Evolutionary conservation across 2,888 invertebrate genomes (phyloP).

Genomic region (Crepidodera aurea): DNA sequence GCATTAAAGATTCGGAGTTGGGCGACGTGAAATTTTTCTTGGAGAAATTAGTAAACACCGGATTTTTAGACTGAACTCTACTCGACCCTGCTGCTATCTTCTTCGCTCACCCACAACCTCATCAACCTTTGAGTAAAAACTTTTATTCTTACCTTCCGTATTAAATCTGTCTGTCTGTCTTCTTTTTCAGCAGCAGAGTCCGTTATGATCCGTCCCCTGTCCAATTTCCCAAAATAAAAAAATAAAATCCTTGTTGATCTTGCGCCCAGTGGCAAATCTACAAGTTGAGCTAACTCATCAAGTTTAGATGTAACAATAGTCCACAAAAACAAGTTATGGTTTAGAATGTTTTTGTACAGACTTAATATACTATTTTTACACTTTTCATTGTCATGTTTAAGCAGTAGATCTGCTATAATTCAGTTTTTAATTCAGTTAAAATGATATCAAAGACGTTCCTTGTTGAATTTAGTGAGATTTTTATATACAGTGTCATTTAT

Average conservation of each 20-base stretch:
- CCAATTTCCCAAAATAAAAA: not conserved
- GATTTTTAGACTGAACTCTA: slow-evolving; percentile 86
- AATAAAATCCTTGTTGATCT: not conserved
- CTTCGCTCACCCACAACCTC: slow-evolving; percentile 70
- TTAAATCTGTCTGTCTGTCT: slow-evolving; percentile 46
- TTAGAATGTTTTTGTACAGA: too few relatives aligned
- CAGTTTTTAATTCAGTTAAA: too few relatives aligned
- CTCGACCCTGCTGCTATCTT: slow-evolving; percentile 67
- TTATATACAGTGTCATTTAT: too few relatives aligned
- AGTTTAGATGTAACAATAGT: too few relatives aligned
- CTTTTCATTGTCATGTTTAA: too few relatives aligned
- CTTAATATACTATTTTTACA: too few relatives aligned
- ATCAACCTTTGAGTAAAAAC: slow-evolving; percentile 74
- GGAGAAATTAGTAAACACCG: slow-evolving; percentile 94
- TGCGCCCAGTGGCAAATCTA: not conserved
- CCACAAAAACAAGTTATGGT: too few relatives aligned
- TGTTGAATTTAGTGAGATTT: too few relatives aligned
- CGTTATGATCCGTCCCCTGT: slow-evolving; percentile 54
- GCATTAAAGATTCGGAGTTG: slow-evolving; percentile 93
- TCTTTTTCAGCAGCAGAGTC: slow-evolving; percentile 59
- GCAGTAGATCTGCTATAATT: too few relatives aligned
- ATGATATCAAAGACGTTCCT: too few relatives aligned
- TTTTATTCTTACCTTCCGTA: slow-evolving; percentile 70
- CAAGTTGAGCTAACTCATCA: too few relatives aligned
- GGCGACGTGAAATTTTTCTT: slow-evolving; percentile 96